Evolutionary conservation across 2,797 vertebrate genomes (phyloP), one percentile per base, ranked within the genome.

Genomic region (Anomalospiza imberbis): DNA sequence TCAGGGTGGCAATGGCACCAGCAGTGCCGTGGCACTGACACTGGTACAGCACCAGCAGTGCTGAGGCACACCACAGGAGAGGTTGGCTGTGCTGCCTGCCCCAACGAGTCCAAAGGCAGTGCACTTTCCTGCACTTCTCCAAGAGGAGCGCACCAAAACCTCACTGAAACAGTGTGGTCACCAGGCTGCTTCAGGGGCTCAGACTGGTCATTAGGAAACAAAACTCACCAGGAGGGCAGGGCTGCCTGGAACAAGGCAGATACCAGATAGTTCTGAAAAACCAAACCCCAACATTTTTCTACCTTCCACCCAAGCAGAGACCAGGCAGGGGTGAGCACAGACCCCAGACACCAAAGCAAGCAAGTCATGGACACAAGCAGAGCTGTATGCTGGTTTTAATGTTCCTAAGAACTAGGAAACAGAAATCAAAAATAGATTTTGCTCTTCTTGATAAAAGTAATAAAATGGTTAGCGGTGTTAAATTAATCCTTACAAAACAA

Each of bases 401-500:
- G 91, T 95, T 45, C 93, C 95, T 95, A 89, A 93, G 94, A 94
- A 93, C 94, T 73, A 89, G 93, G 96, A 97, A 96, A 96, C 95
- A 50, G 89, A 96, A 97, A 97, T 96, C 95, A 98, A 98, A 98
- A 97, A 97, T 96, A 98, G 96, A 97, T 83, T 97, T 97, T 96
- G 91, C 83, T 96, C 95, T 97, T 93, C 97, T 97, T 89, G 95
- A 96, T 97, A 96, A 96, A 97, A 97, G 97, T 97, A 98, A 98
- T 97, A 98, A 97, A 97, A 97, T 94, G 95, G 96, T 97, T 96
- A 97, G 97, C 97, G 93, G 97, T 98, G 98, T 98, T 98, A 98
- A 98, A 98, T 98, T 97, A 98, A 97, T 79, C 84, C 93, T 96
- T 96, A 97, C 75, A 97, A 96, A 96, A 96, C 95, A 95, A 86